Conservation (phyloP, 1,140 invertebrate species). For the Oryctes rhinoceros region DNA sequence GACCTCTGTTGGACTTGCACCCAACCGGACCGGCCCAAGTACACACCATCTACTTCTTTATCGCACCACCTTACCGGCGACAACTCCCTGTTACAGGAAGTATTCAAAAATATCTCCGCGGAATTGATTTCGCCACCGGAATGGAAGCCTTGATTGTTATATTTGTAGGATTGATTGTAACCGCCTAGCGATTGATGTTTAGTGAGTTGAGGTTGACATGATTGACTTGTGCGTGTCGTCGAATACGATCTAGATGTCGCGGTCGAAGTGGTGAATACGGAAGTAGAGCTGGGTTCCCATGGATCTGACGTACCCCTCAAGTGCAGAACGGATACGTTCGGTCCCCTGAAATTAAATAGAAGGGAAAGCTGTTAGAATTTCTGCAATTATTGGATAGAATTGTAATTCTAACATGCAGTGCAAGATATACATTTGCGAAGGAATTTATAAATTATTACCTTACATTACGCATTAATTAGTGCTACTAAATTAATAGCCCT, state of each 20-base stretch:
- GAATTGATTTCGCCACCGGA: constrained; percentile 61
- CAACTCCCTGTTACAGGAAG: constrained; percentile 64
- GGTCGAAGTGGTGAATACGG: constrained; percentile 47
- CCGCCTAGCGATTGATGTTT: constrained; percentile 57
- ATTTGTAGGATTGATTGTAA: constrained; percentile 52
- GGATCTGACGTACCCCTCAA: constrained; percentile 66
- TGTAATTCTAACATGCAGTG: no score
- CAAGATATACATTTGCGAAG: no score
- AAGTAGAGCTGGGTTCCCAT: constrained; percentile 61
- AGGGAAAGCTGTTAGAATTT: background rate
- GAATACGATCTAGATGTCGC: constrained; percentile 50
- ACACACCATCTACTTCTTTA: constrained; percentile 68
- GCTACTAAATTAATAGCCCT: no score
- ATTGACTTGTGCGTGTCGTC: constrained; percentile 41
- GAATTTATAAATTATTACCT: no score
- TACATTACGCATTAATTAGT: no score
- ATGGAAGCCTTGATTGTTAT: constrained; percentile 52
- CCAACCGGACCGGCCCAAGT: constrained; percentile 67
- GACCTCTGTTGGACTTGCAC: constrained; percentile 70
- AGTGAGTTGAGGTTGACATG: constrained; percentile 51
- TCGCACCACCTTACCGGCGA: constrained; percentile 71
- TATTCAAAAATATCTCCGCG: constrained; percentile 61
- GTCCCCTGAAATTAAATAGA: constrained; percentile 59
- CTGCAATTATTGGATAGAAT: background rate
- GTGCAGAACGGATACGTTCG: constrained; percentile 68